These are phyloP conservation scores for Lepidocolaptes lacrymiger DNA, from an alignment of 2,797 vertebrate species.

Conservation along the genomic window DNA sequence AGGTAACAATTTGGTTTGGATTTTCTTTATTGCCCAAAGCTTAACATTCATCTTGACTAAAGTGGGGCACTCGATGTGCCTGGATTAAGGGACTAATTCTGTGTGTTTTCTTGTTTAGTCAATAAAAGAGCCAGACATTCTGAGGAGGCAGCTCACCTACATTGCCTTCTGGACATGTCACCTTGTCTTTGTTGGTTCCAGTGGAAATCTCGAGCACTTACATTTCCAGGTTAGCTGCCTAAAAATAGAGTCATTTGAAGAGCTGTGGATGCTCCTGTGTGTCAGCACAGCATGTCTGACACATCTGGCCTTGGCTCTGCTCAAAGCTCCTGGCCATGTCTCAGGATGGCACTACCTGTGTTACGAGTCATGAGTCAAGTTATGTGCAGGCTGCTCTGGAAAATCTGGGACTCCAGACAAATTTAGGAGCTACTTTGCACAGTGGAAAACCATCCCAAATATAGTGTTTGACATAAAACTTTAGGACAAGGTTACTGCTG, in stretches of 20 bases:
- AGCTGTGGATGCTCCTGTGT: background rate
- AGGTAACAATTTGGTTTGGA: background rate
- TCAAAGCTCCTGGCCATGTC: accelerated
- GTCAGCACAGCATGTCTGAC: background rate
- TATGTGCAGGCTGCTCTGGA: background rate
- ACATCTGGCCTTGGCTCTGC: background rate
- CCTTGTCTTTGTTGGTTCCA: background rate
- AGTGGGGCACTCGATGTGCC: background rate
- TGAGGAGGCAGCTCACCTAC: background rate
- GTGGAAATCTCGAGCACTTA: background rate
- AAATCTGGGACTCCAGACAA: background rate
- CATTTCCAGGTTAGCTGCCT: background rate
- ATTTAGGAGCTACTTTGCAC: background rate
- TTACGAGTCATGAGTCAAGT: accelerated
- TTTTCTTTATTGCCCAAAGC: background rate
- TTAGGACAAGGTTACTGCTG: background rate
- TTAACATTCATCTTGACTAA: background rate
- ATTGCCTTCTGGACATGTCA: accelerated
- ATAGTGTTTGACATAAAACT: background rate
- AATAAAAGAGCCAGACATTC: background rate
- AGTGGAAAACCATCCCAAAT: background rate
- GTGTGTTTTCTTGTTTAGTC: background rate
- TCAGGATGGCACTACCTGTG: background rate
- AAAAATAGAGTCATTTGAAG: background rate
- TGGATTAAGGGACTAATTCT: background rate